These are phyloP conservation scores for Craniophora ligustri DNA, from an alignment of 2,888 invertebrate species.

Conservation along the genomic window DNA sequence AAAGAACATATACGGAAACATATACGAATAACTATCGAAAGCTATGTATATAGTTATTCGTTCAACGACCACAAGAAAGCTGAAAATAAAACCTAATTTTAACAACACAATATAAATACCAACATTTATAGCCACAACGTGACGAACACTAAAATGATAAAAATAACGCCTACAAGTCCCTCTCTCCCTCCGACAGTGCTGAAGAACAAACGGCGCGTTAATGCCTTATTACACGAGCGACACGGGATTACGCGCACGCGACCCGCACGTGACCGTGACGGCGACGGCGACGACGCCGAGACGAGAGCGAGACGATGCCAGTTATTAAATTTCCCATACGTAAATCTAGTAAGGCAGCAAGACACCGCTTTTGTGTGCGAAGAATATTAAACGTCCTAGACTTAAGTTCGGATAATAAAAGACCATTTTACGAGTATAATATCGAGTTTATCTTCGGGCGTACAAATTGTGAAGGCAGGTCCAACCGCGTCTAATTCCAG, in stretches of 20 bases:
- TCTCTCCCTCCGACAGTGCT: conserved; percentile 19
- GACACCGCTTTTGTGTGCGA: conserved; percentile 14
- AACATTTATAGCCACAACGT: conserved; percentile 34
- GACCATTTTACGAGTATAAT: conserved; percentile 4
- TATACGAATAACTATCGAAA: too few species aligned
- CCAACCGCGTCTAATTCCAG: conserved; percentile 20
- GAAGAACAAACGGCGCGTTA: conserved; percentile 43
- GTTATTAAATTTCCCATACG: conserved; percentile 47
- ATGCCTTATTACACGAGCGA: conserved; percentile 34
- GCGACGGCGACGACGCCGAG: conserved; percentile 8
- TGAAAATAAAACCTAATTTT: conserved; percentile 36
- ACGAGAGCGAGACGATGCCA: conserved; percentile 15
- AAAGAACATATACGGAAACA: conserved; percentile 19
- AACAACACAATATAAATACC: conserved; percentile 33
- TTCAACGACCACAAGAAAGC: conserved; percentile 9
- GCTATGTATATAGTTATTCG: conserved; percentile 19
- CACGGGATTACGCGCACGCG: conserved; percentile 19
- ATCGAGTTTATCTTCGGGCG: conserved; percentile 29
- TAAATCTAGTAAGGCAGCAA: conserved; percentile 27
- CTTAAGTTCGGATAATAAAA: conserved; percentile 11
- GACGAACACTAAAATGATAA: conserved; percentile 30
- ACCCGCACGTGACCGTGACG: conserved; percentile 14
- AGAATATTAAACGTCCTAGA: conserved; percentile 31
- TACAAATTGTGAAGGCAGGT: conserved; percentile 16
- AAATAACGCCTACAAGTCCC: conserved; percentile 29